Conservation (phyloP, 1,140 invertebrate species). For the Drosophila willistoni region DNA sequence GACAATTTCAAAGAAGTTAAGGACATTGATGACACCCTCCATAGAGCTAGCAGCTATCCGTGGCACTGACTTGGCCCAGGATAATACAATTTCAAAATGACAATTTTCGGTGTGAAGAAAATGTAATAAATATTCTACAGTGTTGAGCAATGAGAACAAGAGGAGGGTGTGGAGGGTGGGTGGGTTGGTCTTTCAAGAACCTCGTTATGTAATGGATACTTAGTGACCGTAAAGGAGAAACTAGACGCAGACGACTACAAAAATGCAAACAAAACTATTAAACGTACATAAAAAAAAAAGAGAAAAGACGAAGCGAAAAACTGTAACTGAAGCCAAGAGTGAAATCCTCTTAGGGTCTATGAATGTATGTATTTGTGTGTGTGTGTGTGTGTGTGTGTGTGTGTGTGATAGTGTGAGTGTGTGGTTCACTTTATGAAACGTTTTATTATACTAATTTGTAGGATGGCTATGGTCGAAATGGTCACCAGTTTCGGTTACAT, state of each 20-base stretch:
- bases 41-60: neutral
- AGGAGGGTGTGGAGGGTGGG: neutral
- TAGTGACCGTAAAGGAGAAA: constrained; percentile 45
- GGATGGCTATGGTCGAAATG: constrained; percentile 65
- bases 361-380: constrained; percentile 22
- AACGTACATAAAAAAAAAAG: constrained; percentile 45
- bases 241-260: constrained; percentile 31
- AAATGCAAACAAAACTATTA: constrained; percentile 67
- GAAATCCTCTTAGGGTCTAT: constrained; percentile 18
- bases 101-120: constrained; percentile 50
- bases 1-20: constrained; percentile 77
- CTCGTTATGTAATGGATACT: constrained; percentile 65
- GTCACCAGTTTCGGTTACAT: constrained; percentile 79
- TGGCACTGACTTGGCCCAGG: constrained; percentile 48
- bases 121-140: constrained; percentile 58
- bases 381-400: constrained; percentile 27
- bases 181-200: constrained; percentile 36
- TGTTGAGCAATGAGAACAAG: neutral
- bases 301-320: constrained; percentile 28
- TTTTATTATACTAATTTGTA: constrained; percentile 83
- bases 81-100: constrained; percentile 81
- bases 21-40: constrained; percentile 59
- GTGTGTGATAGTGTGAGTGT: constrained; percentile 35
- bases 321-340: constrained; percentile 43
- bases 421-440: constrained; percentile 79